phyloP scores from a whole-genome alignment of 2,113 vertebrate genomes.

The Trogon melanurus region DNA sequence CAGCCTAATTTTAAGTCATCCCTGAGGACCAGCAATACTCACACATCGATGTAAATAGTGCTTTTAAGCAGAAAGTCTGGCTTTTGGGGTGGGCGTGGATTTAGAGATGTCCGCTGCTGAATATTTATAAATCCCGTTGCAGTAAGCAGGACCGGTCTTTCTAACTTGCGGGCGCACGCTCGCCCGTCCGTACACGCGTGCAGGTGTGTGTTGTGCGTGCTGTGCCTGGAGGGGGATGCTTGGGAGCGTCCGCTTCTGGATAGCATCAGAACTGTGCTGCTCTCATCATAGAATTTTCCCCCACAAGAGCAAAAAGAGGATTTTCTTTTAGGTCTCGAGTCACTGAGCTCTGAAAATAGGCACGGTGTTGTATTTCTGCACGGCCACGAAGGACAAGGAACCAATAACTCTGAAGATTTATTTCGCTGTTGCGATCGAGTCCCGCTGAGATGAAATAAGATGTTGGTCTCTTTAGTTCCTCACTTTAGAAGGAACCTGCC shows the following conservation, averaged over 20 bases:
- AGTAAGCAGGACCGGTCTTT: neutral
- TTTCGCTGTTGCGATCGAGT: neutral
- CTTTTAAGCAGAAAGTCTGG: neutral
- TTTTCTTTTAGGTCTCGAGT: neutral
- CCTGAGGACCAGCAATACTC: conserved; percentile 7
- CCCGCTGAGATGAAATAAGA: neutral
- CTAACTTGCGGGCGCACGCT: neutral
- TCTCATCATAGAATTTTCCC: neutral
- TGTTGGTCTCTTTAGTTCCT: neutral
- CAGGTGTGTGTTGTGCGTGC: no score
- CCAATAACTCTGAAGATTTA: neutral
- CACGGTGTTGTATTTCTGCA: neutral
- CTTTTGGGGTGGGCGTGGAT: neutral
- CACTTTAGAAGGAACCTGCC: neutral
- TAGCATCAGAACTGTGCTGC: neutral
- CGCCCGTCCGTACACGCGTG: accelerated
- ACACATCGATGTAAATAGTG: neutral
- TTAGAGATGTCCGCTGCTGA: neutral
- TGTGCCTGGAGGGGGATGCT: neutral
- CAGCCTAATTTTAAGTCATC: conserved; percentile 33
- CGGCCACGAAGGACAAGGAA: neutral
- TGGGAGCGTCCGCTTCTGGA: neutral
- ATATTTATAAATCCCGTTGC: neutral
- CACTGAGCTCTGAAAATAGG: neutral
- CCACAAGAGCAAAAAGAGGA: neutral